Evolutionary conservation across 2,888 invertebrate species (phyloP), one percentile per base, ranked within the genome.

Genomic region (Sesia apiformis): DNA sequence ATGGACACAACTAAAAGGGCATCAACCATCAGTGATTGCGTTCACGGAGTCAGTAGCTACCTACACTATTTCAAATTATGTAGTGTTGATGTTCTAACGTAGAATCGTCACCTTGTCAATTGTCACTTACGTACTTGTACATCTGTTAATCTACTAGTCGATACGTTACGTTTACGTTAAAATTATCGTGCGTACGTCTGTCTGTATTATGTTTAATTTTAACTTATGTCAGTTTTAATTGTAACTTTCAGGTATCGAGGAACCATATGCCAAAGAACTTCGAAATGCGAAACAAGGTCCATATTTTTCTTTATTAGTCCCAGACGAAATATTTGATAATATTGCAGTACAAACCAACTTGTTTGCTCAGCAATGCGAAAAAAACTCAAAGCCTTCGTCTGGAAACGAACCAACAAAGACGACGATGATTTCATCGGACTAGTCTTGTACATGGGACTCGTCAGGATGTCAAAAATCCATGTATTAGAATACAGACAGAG

Each of bases 351-450:
- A 63, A 56, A 58, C 62, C 5, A 63, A 61, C 51, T 50, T 56
- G 23, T 61, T 58, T 54, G 60, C 62, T 38, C 40, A 51, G 39
- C 59, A 57, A 4, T 49, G 49, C 42, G 3, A 8, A n/a, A 46
- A 39, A 42, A 4, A 39, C 46, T 1, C 42, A 42, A 49, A 38
- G 39, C 39, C 39, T 39, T 4, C 4, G 40, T 62, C 65, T 40
- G 63, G 64, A 61, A 60, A 51, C 56, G 62, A 55, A 63, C 58
- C 38, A 49, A 49, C 38, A 57, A 55, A 39, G 42, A 57, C 40
- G 63, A 63, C n/a, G 43, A 57, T 63, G 39, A 60, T 63, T 60
- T 64, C 43, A 61, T 65, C 57, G 62, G 64, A 6, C 51, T 66
- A 49, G 55, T 67, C 4, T 42, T 65, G 3, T 62, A 54, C 46